Evolutionary conservation across 2,797 vertebrate genomes (phyloP).

Genomic region (Pantherophis vulpinus): DNA sequence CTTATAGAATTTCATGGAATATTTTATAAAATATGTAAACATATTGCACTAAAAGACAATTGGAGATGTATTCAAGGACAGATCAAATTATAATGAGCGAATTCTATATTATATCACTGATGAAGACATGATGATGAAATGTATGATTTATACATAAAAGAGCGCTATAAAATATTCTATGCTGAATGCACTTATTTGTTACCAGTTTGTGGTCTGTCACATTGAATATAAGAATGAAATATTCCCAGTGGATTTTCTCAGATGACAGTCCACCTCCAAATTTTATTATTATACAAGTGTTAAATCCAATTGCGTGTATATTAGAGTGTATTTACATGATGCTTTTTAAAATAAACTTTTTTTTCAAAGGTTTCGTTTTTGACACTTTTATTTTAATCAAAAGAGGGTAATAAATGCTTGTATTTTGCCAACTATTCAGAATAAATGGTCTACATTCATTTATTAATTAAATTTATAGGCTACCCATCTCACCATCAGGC

Average conservation of each 20-base stretch:
- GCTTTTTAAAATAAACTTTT: not conserved
- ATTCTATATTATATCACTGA: not conserved
- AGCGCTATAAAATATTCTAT: not conserved
- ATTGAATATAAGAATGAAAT: constrained; percentile 4
- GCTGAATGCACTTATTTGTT: not conserved
- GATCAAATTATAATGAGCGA: not conserved
- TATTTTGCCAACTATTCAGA: not conserved
- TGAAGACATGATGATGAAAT: not conserved
- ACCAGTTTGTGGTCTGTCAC: not conserved
- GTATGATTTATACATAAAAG: not conserved
- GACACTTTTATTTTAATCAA: not conserved
- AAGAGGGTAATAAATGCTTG: not conserved
- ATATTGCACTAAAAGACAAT: not conserved
- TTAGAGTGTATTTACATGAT: not conserved
- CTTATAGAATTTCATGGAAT: not conserved
- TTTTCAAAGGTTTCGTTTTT: not conserved
- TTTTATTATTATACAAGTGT: not conserved
- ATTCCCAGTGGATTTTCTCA: not conserved
- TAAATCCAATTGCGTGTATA: not conserved
- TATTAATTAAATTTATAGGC: not conserved
- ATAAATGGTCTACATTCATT: not conserved
- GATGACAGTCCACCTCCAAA: not conserved
- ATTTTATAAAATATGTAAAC: not conserved
- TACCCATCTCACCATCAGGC: not conserved
- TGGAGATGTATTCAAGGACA: not conserved